These are phyloP conservation scores for Neoarius graeffei DNA, from an alignment of 2,113 vertebrate species.

Conservation along the genomic window DNA sequence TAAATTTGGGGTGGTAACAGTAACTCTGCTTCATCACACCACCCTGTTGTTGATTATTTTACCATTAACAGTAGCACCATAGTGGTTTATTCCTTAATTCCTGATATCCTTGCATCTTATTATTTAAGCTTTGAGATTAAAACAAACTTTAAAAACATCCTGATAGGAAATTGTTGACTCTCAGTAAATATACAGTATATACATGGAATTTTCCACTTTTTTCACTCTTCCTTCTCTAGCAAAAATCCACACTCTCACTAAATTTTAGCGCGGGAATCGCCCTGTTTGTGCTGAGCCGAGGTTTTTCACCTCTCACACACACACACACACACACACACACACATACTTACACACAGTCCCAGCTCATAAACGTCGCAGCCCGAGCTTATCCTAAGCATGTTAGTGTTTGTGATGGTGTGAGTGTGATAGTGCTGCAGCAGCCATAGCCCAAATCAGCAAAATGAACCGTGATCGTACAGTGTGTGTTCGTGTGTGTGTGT, in stretches of 20 bases:
- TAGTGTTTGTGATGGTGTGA: conserved; percentile 96
- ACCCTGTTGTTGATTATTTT: not conserved
- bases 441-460: conserved; percentile 99
- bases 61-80: not conserved
- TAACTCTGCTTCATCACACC: not conserved
- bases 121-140: not conserved
- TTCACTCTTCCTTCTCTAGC: conserved; percentile 75
- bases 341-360: conserved; percentile 88
- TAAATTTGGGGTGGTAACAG: not conserved
- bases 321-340: conserved; percentile 75
- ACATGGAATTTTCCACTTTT: conserved; percentile 66
- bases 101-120: not conserved
- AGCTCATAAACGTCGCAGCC: conserved; percentile 97
- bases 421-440: conserved; percentile 88
- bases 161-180: conserved; percentile 69
- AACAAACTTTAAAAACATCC: conserved; percentile 54
- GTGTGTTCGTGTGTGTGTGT: conserved; percentile 79
- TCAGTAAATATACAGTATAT: conserved; percentile 61
- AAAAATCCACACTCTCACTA: conserved; percentile 71
- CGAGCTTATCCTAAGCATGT: conserved; percentile 99
- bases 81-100: not conserved
- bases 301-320: conserved; percentile 86
- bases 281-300: conserved; percentile 95
- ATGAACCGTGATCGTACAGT: conserved; percentile 98
- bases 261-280: conserved; percentile 75